Evolutionary conservation across 2,797 vertebrate species (phyloP), one percentile per base, ranked within the genome.

Genomic region (Esox masquinongy): DNA sequence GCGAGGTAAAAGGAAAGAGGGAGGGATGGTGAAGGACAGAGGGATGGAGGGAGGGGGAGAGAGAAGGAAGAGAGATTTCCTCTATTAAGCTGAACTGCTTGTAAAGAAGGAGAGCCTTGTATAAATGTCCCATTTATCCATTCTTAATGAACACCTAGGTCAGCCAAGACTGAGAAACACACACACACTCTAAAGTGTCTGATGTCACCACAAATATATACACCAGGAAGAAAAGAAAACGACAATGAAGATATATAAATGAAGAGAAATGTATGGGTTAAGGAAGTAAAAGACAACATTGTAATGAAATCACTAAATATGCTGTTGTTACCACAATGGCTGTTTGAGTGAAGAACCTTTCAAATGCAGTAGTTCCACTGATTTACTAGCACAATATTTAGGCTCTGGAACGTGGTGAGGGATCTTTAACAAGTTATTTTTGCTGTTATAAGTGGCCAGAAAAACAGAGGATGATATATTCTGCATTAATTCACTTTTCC

Each of bases 121-220:
- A 86, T 88, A 88, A 92, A 91, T 89, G 84, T 87, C 88, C 86
- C 77, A 76, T 74, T 70, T 74, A 79, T 88, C 61, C 79, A 79
- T 59, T 81, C 83, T 88, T 84, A 88, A 91, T 87, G 77, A 90
- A 80, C 72, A 81, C 81, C 74, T 68, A 47, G 66, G 75, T 84
- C 53, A 56, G 19, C 53, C n/a, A 56, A 17, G 8, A 56, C 19
- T 56, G 53, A 19, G n/a, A 56, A 19, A 56, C 7, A 63, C 73
- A 76, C 68, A 26, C 36, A 68, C 67, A 68, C 31, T 19, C 31
- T 53, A 53, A 19, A 51, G 17, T 53, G 53, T 56, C n/a, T n/a
- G 53, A 56, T 56, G n/a, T 19, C 53, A 9, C n/a, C n/a, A 68
- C 36, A 12, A 16, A 68, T 22, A 68, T 26, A 68, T 22, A 66